These are phyloP conservation scores for Lucilia cuprina DNA, from an alignment of 1,140 invertebrate genomes.

Conservation along the genomic window DNA sequence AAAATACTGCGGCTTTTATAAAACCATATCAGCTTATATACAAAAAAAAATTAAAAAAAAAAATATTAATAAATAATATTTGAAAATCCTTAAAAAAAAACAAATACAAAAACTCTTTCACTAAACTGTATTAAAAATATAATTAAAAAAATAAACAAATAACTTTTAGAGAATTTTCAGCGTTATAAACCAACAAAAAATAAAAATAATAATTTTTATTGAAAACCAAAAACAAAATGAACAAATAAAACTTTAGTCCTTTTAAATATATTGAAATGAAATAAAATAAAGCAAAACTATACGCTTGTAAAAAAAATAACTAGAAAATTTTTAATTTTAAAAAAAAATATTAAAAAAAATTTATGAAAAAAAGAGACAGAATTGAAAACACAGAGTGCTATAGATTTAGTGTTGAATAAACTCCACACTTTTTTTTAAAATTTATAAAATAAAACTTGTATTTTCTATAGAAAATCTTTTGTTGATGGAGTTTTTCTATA, in stretches of 20 bases:
- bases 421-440: too few relatives aligned
- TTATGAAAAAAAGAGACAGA: too few relatives aligned
- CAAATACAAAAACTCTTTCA: not conserved
- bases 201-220: not conserved
- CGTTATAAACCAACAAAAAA: not conserved
- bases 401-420: too few relatives aligned
- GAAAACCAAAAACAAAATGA: not conserved
- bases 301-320: not conserved
- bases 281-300: not conserved
- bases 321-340: not conserved
- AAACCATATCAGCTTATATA: constrained; percentile 34
- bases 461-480: too few relatives aligned
- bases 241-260: not conserved
- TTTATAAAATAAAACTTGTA: too few relatives aligned
- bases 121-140: not conserved
- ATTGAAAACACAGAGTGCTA: too few relatives aligned
- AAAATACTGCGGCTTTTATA: constrained; percentile 34
- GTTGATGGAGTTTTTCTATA: too few relatives aligned
- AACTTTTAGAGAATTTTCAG: constrained; percentile 19
- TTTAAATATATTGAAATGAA: not conserved
- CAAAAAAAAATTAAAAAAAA: not conserved
- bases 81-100: not conserved
- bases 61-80: constrained; percentile 1
- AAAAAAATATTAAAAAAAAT: not conserved
- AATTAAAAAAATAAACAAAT: not conserved